Base-by-base conservation (phyloP, 2,888 invertebrate genomes). In the Gymnocheta viridis region DNA sequence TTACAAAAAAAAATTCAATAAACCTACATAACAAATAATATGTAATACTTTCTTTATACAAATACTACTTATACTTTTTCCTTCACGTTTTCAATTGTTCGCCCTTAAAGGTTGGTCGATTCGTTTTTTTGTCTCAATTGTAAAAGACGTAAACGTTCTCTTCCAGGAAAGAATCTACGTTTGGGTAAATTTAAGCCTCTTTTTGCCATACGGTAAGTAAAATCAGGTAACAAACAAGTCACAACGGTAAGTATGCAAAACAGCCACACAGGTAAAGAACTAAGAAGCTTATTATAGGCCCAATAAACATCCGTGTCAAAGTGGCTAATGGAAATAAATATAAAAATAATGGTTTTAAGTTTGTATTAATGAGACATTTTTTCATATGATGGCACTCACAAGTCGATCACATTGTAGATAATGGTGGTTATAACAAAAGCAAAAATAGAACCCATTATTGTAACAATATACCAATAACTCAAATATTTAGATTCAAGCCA, bases 401-500 rank as follows among this genome's bases (percentile, higher is more conserved):
- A 70, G 86, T 93, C 88, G 24, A 95, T 85, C 0, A 93, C 86
- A 0, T 95, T 94, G 89, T 95, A 96, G 14, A 93, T 56, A 0
- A 93, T 86, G 17, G 94, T 94, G 84, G 94, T 93, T 7, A 88
- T 54, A 5, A 95, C 88, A 87, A 95, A 95, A 2, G 91, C 74
- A 2, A 94, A 22, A 84, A 95, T 92, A 0, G 95, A 95, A 2
- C 93, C 87, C 22, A 93, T 29, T 3, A 95, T 87, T 2, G 93
- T 93, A 4, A 87, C 88, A 2, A 94, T 92, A 87, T 94, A 94
- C 85, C 93, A 88, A 66, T 91, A 88, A 4, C 94, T 94, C 86
- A 94, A 93, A 89, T 94, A 94, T 82, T 93, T 93, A 27, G 95
- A 93, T 87, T 94, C 94, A 85, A 95, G 90, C 92, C 93, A 93